These are phyloP conservation scores for Nomada fucata DNA, from an alignment of 2,888 invertebrate species.

Conservation along the genomic window DNA sequence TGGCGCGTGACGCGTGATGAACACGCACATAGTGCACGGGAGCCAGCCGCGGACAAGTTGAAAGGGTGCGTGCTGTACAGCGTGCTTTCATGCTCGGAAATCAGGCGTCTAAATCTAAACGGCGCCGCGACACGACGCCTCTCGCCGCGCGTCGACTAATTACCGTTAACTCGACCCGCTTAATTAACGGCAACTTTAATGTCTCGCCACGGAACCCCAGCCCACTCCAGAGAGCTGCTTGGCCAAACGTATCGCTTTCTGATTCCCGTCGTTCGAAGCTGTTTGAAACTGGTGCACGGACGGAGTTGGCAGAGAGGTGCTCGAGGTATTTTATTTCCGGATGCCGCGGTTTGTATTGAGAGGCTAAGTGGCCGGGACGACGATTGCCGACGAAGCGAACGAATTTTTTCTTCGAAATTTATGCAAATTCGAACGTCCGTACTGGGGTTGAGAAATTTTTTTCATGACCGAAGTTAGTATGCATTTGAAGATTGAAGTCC, in stretches of 20 bases:
- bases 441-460: too few species aligned
- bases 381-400: background rate
- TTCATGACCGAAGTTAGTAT: too few species aligned
- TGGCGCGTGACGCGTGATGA: slow-evolving; percentile 54
- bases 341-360: background rate
- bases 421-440: too few species aligned
- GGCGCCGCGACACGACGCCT: slow-evolving; percentile 76
- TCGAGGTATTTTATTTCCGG: background rate
- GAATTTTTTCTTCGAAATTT: too few species aligned
- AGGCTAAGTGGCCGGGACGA: background rate
- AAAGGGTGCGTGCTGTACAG: slow-evolving; percentile 66
- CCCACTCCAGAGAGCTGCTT: background rate
- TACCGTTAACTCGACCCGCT: slow-evolving; percentile 80
- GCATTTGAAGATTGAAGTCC: too few species aligned
- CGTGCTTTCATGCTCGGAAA: slow-evolving; percentile 78
- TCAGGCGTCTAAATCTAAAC: slow-evolving; percentile 82
- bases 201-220: slow-evolving; percentile 37
- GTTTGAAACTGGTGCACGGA: background rate
- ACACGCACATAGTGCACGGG: slow-evolving; percentile 40
- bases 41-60: slow-evolving; percentile 47
- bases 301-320: background rate
- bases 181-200: slow-evolving; percentile 78
- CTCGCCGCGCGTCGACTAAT: slow-evolving; percentile 76
- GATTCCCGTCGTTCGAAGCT: slow-evolving; percentile 17
- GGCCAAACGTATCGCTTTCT: slow-evolving; percentile 29